Evolutionary conservation across 2,113 vertebrate species (phyloP), one percentile per base, ranked within the genome.

Genomic region (Myiozetetes cayanensis): DNA sequence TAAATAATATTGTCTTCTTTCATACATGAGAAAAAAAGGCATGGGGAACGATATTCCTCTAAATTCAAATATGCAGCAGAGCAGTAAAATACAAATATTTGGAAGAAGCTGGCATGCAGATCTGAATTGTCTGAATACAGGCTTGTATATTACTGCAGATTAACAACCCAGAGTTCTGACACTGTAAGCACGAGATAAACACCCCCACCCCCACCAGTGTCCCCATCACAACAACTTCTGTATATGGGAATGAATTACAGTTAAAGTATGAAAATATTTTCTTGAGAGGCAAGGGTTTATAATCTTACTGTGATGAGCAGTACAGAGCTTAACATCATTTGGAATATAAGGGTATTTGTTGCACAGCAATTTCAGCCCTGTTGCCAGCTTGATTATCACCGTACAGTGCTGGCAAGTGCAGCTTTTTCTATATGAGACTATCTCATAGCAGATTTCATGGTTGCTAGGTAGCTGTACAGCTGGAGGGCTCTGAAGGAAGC

Each of bases 401-500:
- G 85, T 70, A 90, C 65, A 41, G 52, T 50, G 77, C 88, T 95
- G 81, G 93, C 89, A 96, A 96, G 91, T 20, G 47, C 76, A 85
- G 88, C 55, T 92, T 97, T 96, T 96, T 97, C 96, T 97, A 96
- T 80, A 63, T 76, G 92, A 63, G 96, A 97, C 91, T 95, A 97
- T 97, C 96, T 96, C 94, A 81, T 85, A 88, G 97, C 97, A 97
- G 97, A 98, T 98, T 98, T 98, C 75, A 83, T 78, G 81, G 98
- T 99, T 98, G 98, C 98, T 98, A 98, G 94, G 98, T 98, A 98
- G 98, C 98, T 97, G 95, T 89, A 94, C 90, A 96, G 96, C 97
- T 96, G 91, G 55, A 96, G 76, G 95, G 97, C 94, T 86, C 94
- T 66, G 76, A 94, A 97, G 96, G 82, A 92, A 97, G 93, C 86